Evolutionary conservation across 2,888 invertebrate species (phyloP).

Genomic region (Orthosia incerta): DNA sequence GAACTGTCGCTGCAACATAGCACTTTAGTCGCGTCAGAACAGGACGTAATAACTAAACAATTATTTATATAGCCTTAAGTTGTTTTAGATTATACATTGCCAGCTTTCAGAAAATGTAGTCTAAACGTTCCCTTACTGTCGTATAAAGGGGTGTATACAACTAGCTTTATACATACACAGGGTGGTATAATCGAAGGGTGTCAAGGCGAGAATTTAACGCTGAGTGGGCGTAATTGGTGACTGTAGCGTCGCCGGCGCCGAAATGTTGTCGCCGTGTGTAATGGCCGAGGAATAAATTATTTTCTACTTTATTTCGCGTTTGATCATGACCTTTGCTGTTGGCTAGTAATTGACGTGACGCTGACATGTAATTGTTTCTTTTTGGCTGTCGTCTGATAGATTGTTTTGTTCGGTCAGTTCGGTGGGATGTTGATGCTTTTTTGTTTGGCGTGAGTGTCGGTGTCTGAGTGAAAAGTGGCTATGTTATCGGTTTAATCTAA

Average conservation of each 20-base stretch:
- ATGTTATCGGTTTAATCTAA: too few relatives aligned
- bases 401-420: constrained; percentile 14
- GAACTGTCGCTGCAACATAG: background rate
- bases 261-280: constrained; percentile 55
- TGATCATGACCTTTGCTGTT: constrained; percentile 53
- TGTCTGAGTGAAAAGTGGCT: background rate
- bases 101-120: background rate
- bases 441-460: background rate
- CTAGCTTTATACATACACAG: constrained; percentile 27
- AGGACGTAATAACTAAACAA: background rate
- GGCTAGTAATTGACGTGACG: constrained; percentile 49
- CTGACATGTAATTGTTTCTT: constrained; percentile 35
- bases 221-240: constrained; percentile 61
- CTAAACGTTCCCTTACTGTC: constrained; percentile 25
- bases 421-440: background rate
- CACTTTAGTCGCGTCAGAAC: background rate
- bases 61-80: too few relatives aligned
- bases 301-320: constrained; percentile 61
- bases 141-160: constrained; percentile 16
- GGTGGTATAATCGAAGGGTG: constrained; percentile 48
- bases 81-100: background rate
- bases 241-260: constrained; percentile 54
- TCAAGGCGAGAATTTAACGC: constrained; percentile 53
- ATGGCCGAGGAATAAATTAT: constrained; percentile 64
- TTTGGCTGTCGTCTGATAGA: background rate